Evolutionary conservation across 2,113 vertebrate species (phyloP).

Genomic region (Dendropsophus ebraccatus): DNA sequence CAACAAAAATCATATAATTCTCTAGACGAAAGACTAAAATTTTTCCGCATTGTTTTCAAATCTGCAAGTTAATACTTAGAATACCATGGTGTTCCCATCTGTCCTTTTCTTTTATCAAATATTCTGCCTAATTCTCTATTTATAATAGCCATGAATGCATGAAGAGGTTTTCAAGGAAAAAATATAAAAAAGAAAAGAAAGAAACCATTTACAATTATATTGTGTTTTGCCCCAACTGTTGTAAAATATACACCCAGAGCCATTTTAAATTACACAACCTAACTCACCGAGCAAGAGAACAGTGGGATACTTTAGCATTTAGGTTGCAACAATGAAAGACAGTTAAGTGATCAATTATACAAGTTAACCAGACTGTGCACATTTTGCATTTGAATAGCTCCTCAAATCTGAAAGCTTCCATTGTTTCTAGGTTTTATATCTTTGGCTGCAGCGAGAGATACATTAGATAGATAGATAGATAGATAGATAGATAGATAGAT

Average conservation of each 20-base stretch:
- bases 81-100: not conserved
- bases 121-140: conserved; percentile 5
- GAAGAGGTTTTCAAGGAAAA: not conserved
- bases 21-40: too few relatives aligned
- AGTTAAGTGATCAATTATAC: conserved; percentile 78
- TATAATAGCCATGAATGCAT: not conserved
- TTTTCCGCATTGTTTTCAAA: not conserved
- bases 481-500: too few relatives aligned
- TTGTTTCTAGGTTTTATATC: conserved; percentile 77
- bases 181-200: conserved; percentile 7
- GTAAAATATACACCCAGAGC: conserved; percentile 46
- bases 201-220: conserved; percentile 26
- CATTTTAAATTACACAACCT: conserved; percentile 52
- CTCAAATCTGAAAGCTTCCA: conserved; percentile 79
- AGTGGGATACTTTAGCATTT: conserved; percentile 69
- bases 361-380: conserved; percentile 77
- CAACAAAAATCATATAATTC: too few relatives aligned
- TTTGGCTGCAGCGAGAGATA: not conserved
- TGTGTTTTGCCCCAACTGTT: conserved; percentile 29
- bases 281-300: conserved; percentile 69
- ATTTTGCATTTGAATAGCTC: conserved; percentile 80
- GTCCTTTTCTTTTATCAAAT: conserved; percentile 2
- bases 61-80: not conserved
- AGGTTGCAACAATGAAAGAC: conserved; percentile 78
- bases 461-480: not conserved